Base-by-base conservation (phyloP, 2,113 vertebrate species). In the Camelus dromedarius region DNA sequence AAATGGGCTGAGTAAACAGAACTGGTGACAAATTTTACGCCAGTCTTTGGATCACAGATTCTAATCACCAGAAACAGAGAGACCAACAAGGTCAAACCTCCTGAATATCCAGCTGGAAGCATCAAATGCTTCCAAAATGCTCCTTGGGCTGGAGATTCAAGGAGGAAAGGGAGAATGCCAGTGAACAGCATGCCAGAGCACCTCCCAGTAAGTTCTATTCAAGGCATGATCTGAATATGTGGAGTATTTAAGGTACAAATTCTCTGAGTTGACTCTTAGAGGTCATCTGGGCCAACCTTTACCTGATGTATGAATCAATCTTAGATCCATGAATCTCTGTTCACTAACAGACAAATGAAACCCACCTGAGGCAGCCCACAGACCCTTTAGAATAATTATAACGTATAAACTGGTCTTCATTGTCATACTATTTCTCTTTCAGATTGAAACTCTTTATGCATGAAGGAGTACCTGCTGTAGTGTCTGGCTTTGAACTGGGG, bases 51-150 rank as follows among this genome's bases (percentile, higher is more conserved):
- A 84, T 86, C 66, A 77, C 87, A 92, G 58, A 69, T 1, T 85
- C 32, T 38, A 84, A 73, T 48, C 22, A 60, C 28, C 46, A 84
- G 88, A 95, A 89, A 92, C 5, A 86, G 46, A 93, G 76, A 96
- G 69, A 69, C n/a, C 13, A 77, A 22, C 0, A 2, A 66, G 54
- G 42, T 46, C 1, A 4, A 64, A 50, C 15, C 14, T 66, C 52
- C 12, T 2, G 8, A n/a, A 20, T 84, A 70, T 67, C 48, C 50
- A 20, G 22, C 42, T 20, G 12, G 38, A 70, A 56, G 26, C 18
- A 13, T 24, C 60, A 19, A 11, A 50, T 52, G 32, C 35, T 94
- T 91, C 67, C 3, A 0, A 32, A 46, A 46, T 19, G n/a, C 30
- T 60, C 38, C 4, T 3, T 32, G 42, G 28, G 20, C 12, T 79